Base-by-base conservation (phyloP, 2,113 vertebrate species). In the Neodontobutis hainanensis region DNA sequence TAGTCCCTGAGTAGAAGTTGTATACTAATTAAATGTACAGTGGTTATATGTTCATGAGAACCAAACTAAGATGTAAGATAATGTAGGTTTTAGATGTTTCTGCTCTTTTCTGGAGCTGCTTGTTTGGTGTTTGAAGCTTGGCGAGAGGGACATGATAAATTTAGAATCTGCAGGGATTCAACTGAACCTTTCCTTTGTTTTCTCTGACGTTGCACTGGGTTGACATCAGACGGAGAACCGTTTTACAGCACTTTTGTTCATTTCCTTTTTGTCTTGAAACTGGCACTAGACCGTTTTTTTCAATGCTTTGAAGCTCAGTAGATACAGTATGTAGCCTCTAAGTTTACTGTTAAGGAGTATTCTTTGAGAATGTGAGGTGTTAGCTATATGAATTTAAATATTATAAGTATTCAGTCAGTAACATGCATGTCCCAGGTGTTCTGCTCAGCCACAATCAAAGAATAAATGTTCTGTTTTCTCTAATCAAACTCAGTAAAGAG, bases 81-180 rank as follows among this genome's bases (percentile, higher is more conserved):
- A 40, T 40, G n/a, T 7, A 49, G 48, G 0, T 51, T 35, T 11
- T n/a, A 12, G 11, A 12, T 53, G 51, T 7, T 32, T 35, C 51
- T 34, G 50, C 27, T 52, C 50, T 9, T 52, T 32, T 35, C 4
- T 14, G 44, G 4, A 46, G 51, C 32, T 36, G 32, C 32, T 53
- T 14, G 51, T 35, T 46, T 11, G 32, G 32, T 53, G 14, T 53
- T 35, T 53, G 55, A 70, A 11, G 15, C 62, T 32, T 11, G 0
- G 10, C 78, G 57, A 65, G 47, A 72, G 53, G 65, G 16, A 16
- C 19, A 16, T 47, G 71, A 66, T 75, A 71, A 43, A 73, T 83
- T 85, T 78, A 81, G 80, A 67, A 70, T 50, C 65, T 61, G 65
- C 57, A 47, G 47, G 50, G 63, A 66, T 48, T n/a, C 69, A 75